Evolutionary conservation across 2,888 invertebrate genomes (phyloP).

Genomic region (Brachypalpus laphriformis): DNA sequence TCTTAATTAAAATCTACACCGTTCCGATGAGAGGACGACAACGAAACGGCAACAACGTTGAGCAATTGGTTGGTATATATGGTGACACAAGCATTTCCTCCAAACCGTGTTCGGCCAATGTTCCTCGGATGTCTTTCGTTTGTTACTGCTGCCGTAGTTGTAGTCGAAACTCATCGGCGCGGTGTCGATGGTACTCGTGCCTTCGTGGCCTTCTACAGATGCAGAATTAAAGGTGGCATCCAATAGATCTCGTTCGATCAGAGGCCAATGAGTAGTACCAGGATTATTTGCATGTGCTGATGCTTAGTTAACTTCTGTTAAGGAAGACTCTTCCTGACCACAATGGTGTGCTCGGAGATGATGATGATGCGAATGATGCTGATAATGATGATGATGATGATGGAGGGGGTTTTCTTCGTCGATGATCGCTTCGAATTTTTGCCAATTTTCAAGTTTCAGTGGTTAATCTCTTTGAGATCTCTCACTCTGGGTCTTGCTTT

Average conservation of each 20-base stretch:
- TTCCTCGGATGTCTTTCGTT: conserved; percentile 41
- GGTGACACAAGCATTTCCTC: conserved; percentile 67
- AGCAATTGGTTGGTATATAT: conserved; percentile 73
- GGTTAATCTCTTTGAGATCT: conserved; percentile 62
- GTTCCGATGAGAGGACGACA: conserved; percentile 36
- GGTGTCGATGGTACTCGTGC: conserved; percentile 32
- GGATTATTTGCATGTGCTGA: conserved; percentile 67
- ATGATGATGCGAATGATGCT: conserved; percentile 46
- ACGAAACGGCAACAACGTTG: conserved; percentile 38
- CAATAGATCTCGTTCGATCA: conserved; percentile 69
- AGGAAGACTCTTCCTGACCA: conserved; percentile 40
- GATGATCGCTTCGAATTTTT: conserved; percentile 61
- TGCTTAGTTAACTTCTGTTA: conserved; percentile 61
- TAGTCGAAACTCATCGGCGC: background rate
- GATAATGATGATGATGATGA: conserved; percentile 31
- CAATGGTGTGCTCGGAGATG: conserved; percentile 44
- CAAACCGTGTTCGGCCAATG: conserved; percentile 51
- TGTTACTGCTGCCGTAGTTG: conserved; percentile 4
- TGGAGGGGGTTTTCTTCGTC: background rate
- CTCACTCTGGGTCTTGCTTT: conserved; percentile 43
- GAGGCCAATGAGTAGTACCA: conserved; percentile 40
- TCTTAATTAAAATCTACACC: conserved; percentile 75
- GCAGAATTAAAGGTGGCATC: conserved; percentile 65
- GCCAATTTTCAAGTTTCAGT: conserved; percentile 62
- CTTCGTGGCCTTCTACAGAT: conserved; percentile 58